Base-by-base conservation (phyloP, 2,797 vertebrate species). In the Phalanger gymnotis region DNA sequence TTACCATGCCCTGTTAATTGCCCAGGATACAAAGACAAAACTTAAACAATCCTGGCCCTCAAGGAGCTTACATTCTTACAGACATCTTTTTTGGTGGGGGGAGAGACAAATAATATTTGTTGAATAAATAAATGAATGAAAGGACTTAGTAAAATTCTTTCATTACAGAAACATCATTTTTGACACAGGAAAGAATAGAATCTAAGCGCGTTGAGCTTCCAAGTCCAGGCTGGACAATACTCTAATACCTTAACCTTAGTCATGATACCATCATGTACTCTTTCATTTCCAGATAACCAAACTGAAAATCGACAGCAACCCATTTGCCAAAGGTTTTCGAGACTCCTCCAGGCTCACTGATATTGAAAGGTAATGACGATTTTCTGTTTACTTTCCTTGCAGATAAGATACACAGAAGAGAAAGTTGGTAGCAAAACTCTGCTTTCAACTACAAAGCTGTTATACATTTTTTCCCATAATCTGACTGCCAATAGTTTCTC, bases 251-350 rank as follows among this genome's bases (percentile, higher is more conserved):
- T 95, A 92, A 97, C 91, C 14, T 94, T 47, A 0, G 61, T 95
- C 92, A 95, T 98, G 91, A 97, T 96, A 19, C 7, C 92, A 58
- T 97, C 96, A 93, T 13, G 0, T 97, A 95, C 97, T 98, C 96
- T 97, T 98, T 94, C 97, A 97, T 97, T 98, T 98, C 91, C 98
- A 99, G 99, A 99, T 99, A 98, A 99, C 99, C 98, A 99, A 99
- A 98, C 98, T 99, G 99, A 99, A 99, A 99, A 99, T 99, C 96
- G 99, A 99, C 99, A 99, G 99, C 98, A 99, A 99, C 98, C 99
- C 99, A 14, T 99, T 99, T 94, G 99, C 99, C 97, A 99, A 99
- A 99, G 99, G 99, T 97, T 99, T 99, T 99, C 99, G 99, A 98
- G 99, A 99, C 98, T 99, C 99, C 61, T 99, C 99, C 91, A 99